These are phyloP conservation scores for Endotricha flammealis DNA, from an alignment of 2,888 invertebrate species.

Conservation along the genomic window DNA sequence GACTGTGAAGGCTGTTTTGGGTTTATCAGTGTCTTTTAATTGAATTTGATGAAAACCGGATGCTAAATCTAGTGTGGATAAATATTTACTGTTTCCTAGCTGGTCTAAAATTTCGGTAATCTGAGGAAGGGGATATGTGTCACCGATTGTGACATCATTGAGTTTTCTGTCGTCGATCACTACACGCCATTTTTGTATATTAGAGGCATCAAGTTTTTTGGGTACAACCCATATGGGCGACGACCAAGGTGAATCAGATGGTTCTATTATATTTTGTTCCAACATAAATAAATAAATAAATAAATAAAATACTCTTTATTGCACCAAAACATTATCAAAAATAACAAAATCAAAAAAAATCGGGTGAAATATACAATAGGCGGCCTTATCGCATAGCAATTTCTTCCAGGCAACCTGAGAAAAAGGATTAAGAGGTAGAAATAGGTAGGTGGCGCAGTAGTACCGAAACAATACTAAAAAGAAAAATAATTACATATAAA, in stretches of 20 bases:
- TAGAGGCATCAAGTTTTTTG: conserved; percentile 23
- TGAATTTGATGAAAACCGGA: conserved; percentile 15
- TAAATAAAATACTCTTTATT: no score
- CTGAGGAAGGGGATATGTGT: conserved; percentile 24
- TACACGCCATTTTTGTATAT: conserved; percentile 25
- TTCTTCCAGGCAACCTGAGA: no score
- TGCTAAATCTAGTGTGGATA: conserved; percentile 11
- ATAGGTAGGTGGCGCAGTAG: no score
- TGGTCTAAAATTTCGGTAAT: conserved; percentile 25
- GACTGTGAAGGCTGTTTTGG: conserved; percentile 22
- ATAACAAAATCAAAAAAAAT: no score
- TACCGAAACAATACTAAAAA: no score
- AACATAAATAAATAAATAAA: no score
- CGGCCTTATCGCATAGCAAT: no score
- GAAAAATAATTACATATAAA: no score
- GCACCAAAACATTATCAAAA: no score
- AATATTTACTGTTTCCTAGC: conserved; percentile 21
- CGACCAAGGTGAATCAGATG: conserved; percentile 23
- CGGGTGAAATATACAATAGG: no score
- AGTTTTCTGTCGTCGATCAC: conserved; percentile 23
- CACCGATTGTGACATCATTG: conserved; percentile 20
- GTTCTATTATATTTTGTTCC: conserved; percentile 22
- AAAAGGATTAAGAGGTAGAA: no score
- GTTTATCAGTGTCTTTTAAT: conserved; percentile 5
- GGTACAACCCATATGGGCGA: conserved; percentile 25